phyloP scores from a whole-genome alignment of 2,113 vertebrate genomes.

The Tenrec ecaudatus region DNA sequence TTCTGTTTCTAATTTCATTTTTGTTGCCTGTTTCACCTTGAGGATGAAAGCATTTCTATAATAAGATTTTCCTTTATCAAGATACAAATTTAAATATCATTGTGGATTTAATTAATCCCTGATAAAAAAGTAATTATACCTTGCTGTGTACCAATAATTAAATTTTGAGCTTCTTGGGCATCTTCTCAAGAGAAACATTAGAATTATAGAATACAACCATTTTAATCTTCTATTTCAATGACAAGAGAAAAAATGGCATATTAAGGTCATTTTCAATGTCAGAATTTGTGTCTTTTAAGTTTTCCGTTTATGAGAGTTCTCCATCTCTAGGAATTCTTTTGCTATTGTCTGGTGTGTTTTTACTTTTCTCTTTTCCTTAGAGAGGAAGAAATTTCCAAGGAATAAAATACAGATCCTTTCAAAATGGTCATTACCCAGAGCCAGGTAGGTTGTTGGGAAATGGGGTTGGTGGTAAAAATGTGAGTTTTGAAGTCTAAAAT shows the following conservation, averaged over 20 bases:
- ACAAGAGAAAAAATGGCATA: background rate
- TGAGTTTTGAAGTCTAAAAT: background rate
- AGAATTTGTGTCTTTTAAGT: background rate
- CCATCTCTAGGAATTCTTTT: background rate
- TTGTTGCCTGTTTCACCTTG: constrained; percentile 23
- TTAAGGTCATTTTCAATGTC: background rate
- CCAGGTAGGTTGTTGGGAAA: background rate
- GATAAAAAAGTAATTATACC: background rate
- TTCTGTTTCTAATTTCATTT: constrained; percentile 53
- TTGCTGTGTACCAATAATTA: background rate
- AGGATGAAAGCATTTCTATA: background rate
- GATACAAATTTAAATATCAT: constrained; percentile 36
- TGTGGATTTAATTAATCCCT: constrained; percentile 36
- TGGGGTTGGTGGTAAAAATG: background rate
- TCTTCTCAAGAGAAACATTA: background rate
- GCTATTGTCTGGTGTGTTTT: background rate
- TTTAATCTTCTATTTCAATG: constrained; percentile 31
- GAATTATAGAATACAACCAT: constrained; percentile 8
- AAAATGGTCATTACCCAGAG: background rate
- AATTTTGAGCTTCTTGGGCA: background rate
- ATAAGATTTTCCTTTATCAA: constrained; percentile 38
- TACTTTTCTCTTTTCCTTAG: background rate
- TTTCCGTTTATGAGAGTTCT: background rate
- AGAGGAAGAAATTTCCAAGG: background rate
- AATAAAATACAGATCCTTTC: background rate